phyloP scores from a whole-genome alignment of 2,113 vertebrate genomes.

The Phoenicopterus ruber region DNA sequence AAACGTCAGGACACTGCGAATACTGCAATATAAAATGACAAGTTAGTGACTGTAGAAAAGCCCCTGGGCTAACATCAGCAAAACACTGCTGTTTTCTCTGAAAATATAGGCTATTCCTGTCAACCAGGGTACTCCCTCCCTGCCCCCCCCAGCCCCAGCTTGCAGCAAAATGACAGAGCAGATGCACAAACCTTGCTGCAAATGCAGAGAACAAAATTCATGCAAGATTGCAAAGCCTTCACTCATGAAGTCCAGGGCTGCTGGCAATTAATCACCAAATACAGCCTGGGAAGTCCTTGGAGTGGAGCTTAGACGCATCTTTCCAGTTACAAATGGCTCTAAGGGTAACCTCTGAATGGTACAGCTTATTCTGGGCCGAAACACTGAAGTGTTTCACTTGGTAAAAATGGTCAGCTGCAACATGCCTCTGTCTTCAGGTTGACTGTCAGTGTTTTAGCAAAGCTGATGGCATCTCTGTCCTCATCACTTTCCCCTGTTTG shows the following conservation, averaged over 20 bases:
- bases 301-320: not conserved
- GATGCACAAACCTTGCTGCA: not conserved
- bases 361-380: not conserved
- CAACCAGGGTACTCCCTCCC: not conserved
- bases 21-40: conserved; percentile 45
- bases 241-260: not conserved
- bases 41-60: not conserved
- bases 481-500: not conserved
- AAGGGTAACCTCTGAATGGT: not conserved
- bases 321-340: not conserved
- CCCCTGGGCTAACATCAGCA: not conserved
- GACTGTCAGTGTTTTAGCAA: not conserved
- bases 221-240: not conserved
- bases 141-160: not conserved
- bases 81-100: not conserved
- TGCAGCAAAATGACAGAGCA: not conserved
- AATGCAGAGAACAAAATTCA: not conserved
- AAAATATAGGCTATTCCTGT: not conserved
- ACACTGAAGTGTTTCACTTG: not conserved
- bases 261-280: not conserved
- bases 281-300: not conserved
- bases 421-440: not conserved
- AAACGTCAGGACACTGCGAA: conserved; percentile 48
- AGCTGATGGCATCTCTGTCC: not conserved
- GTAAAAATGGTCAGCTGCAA: not conserved